A percentile compares a stretch with the other conserved stretches of the same genome.
Evolutionary conservation across 2,888 invertebrate genomes (phyloP).

Genomic region (Lithophane leautieri): DNA sequence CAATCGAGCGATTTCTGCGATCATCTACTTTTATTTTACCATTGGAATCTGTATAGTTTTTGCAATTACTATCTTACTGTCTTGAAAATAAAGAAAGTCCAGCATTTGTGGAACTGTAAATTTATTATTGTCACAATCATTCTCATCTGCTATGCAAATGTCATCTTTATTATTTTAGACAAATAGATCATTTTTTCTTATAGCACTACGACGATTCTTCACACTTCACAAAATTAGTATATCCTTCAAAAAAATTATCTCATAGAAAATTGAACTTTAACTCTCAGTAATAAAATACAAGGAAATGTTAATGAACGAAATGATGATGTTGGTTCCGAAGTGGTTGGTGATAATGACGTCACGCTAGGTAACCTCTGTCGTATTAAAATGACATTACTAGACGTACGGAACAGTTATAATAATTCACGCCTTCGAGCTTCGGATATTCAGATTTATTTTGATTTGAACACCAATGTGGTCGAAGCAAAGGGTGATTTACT

Average conservation of each 20-base stretch:
- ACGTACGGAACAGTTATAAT: conserved; percentile 83
- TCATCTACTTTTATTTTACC: conserved; percentile 64
- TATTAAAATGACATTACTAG: conserved; percentile 90
- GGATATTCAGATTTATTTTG: conserved; percentile 74
- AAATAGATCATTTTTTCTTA: conserved; percentile 76
- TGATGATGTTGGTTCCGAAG: conserved; percentile 55
- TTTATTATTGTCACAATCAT: conserved; percentile 42
- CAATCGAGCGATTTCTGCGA: conserved; percentile 85
- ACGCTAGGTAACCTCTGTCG: conserved; percentile 80
- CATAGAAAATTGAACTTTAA: conserved; percentile 64
- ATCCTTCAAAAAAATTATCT: conserved; percentile 9
- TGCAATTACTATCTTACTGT: conserved; percentile 57
- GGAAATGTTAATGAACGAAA: conserved; percentile 27
- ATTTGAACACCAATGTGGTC: conserved; percentile 64
- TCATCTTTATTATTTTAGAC: conserved; percentile 72
- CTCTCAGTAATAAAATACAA: conserved; percentile 36
- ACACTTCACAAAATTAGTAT: conserved; percentile 46
- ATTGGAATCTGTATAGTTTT: background rate
- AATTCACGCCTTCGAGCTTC: conserved; percentile 82
- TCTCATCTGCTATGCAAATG: conserved; percentile 66
- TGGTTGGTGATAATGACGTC: conserved; percentile 86
- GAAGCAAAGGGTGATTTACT: conserved; percentile 49
- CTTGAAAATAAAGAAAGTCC: conserved; percentile 41
- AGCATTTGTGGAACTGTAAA: conserved; percentile 31
- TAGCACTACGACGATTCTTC: conserved; percentile 67